A percentile compares a stretch with the other conserved stretches of the same genome.
Evolutionary conservation across 2,888 invertebrate genomes (phyloP).

Genomic region (Euphydryas editha): DNA sequence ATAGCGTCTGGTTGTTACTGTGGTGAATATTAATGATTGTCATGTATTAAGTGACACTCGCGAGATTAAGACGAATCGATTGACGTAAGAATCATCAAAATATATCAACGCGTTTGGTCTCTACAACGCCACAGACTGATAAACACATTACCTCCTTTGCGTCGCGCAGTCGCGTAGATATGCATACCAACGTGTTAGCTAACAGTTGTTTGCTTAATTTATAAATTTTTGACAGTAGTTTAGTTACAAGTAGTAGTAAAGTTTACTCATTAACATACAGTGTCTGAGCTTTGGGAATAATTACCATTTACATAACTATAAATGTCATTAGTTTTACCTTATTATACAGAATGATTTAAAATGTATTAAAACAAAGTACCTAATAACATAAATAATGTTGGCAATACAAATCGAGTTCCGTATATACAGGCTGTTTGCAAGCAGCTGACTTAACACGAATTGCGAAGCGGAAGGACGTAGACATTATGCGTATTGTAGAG

Average conservation of each 20-base stretch:
- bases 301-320: background rate
- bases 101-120: no score
- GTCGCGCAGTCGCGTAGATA: background rate
- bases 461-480: constrained; percentile 17
- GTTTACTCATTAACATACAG: background rate
- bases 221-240: background rate
- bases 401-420: background rate
- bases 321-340: background rate
- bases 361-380: background rate
- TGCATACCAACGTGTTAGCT: background rate
- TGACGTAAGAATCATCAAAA: no score
- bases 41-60: no score
- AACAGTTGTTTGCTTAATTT: background rate
- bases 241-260: no score
- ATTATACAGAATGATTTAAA: background rate
- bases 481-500: constrained; percentile 11
- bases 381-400: background rate
- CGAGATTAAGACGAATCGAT: no score
- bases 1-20: no score
- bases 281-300: background rate
- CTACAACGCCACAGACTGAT: no score
- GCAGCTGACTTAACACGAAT: constrained; percentile 13
- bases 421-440: constrained; percentile 6
- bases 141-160: no score
- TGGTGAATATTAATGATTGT: no score